Conservation (phyloP, 2,797 vertebrate genomes). For the Micromesistius poutassou region DNA sequence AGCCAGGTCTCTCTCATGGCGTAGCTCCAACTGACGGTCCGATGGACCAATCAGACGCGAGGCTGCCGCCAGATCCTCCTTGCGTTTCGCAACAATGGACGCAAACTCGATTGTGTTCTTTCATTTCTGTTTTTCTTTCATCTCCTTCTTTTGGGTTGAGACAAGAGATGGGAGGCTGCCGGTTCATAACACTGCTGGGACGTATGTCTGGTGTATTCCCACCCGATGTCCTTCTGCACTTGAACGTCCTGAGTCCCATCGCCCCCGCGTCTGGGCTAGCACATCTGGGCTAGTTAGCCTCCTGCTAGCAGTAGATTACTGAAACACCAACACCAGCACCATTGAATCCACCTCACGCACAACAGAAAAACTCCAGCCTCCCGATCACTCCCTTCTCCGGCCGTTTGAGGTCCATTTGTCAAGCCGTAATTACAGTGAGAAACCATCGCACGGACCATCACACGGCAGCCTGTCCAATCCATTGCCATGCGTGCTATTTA, state of each 20-base stretch:
- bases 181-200: not conserved
- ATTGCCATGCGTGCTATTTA: not conserved
- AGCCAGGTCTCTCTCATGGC: not conserved
- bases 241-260: too few relatives aligned
- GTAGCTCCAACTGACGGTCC: too few relatives aligned
- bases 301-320: not conserved
- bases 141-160: too few relatives aligned
- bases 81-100: too few relatives aligned
- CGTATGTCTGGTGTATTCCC: not conserved
- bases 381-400: not conserved
- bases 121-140: too few relatives aligned
- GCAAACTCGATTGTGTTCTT: too few relatives aligned
- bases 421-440: not conserved
- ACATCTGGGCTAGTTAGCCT: not conserved
- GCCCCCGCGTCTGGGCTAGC: not conserved
- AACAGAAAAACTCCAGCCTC: not conserved
- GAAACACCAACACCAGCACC: not conserved
- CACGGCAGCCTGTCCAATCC: not conserved
- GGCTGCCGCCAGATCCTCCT: too few relatives aligned
- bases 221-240: not conserved
- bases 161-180: too few relatives aligned
- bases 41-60: too few relatives aligned
- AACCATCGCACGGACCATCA: not conserved
- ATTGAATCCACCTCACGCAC: not conserved
- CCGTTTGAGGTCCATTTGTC: not conserved